Percentiles rank a stretch among this genome's conserved stretches.
These are phyloP conservation scores for Nymphalis urticae DNA, from an alignment of 2,888 invertebrate genomes.

Conservation along the genomic window DNA sequence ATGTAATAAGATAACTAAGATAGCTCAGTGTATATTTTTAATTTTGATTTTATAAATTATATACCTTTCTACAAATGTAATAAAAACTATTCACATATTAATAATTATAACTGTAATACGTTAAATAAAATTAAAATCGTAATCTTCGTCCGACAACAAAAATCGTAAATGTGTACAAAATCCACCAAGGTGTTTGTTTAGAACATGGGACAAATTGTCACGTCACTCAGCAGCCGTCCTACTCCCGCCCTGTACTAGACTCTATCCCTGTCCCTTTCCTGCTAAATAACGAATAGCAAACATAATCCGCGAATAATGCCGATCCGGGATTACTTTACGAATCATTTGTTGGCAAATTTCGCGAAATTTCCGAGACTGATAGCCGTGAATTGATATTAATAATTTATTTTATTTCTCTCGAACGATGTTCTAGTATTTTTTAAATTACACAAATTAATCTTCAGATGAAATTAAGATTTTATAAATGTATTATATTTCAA, in stretches of 20 bases:
- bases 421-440: conserved; percentile 12
- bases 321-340: conserved; percentile 36
- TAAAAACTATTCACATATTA: too few species aligned
- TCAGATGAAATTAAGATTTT: not conserved
- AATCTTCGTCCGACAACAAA: not conserved
- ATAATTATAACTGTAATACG: too few species aligned
- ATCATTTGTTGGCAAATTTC: conserved; percentile 39
- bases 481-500: not conserved
- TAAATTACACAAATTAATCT: conserved; percentile 1
- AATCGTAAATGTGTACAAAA: conserved; percentile 30
- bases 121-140: too few species aligned
- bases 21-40: too few species aligned
- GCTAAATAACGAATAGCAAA: conserved; percentile 55
- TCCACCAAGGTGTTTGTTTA: conserved; percentile 54
- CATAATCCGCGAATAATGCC: conserved; percentile 56
- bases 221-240: conserved; percentile 48
- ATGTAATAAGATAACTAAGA: too few species aligned
- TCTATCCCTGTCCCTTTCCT: conserved; percentile 45
- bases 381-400: conserved; percentile 33
- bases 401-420: conserved; percentile 22
- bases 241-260: conserved; percentile 39
- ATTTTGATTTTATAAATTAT: too few species aligned
- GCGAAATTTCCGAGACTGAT: conserved; percentile 32
- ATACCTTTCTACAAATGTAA: too few species aligned
- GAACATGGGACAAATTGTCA: conserved; percentile 59